Evolutionary conservation across 2,888 invertebrate species (phyloP), one percentile per base, ranked within the genome.

Genomic region (Clusia tigrina): DNA sequence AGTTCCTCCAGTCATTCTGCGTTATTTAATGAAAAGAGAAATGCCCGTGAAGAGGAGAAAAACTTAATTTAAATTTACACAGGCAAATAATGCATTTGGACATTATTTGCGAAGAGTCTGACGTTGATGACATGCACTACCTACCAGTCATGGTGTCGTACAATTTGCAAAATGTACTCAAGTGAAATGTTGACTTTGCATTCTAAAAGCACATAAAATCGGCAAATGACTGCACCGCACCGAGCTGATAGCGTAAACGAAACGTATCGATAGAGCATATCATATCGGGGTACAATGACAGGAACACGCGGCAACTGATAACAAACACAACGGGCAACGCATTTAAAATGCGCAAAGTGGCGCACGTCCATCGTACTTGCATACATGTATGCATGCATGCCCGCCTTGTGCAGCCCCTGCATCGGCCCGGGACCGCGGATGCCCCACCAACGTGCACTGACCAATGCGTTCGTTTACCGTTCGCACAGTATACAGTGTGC

Each of bases 181-280:
- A 74, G 76, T 73, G 72, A 75, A 78, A 72, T 78, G 77, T 79
- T 78, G 78, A 70, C 69, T 74, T 75, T 76, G 70, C 73, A 69
- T 68, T 76, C 73, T 76, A 71, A 74, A 74, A 75, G 75, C 71
- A 63, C 64, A 67, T 32, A 58, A 68, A 72, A 64, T 62, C 60
- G 61, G 61, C 64, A 66, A 67, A 63, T 65, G 67, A 60, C 67
- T 62, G 67, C 65, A 60, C 51, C 61, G 52, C 18, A 48, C 24
- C 25, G 32, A 64, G 62, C 62, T 60, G 64, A 63, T 66, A 66
- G 66, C 62, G 63, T 62, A 61, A 63, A 60, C 55, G 60, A 52
- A 62, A 67, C 64, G 58, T 52, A 74, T 76, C 74, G 76, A 74
- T 76, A 76, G 74, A 37, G 65, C 59, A 58, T 63, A 56, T 63